A percentile compares a stretch with the other conserved stretches of the same genome.
Evolutionary conservation across 2,888 invertebrate species (phyloP).

Genomic region (Alviniconcha strummeri): DNA sequence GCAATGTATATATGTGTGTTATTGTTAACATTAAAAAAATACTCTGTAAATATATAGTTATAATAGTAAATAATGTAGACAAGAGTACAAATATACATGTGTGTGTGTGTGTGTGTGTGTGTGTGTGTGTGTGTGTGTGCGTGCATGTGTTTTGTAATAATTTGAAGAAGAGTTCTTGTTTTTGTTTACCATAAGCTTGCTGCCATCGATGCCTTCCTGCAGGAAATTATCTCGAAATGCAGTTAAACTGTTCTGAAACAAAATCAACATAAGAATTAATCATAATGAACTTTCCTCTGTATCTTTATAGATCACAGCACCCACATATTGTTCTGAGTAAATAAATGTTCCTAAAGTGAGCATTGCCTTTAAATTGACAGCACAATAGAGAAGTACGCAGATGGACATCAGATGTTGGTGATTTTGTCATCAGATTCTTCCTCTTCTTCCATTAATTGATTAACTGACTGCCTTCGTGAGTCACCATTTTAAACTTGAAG

Average conservation of each 20-base stretch:
- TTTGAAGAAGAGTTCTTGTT: neutral
- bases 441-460: too few relatives aligned
- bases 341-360: too few relatives aligned
- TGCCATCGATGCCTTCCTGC: conserved; percentile 21
- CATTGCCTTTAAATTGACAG: too few relatives aligned
- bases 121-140: neutral
- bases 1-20: too few relatives aligned
- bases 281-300: too few relatives aligned
- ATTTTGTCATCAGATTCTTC: too few relatives aligned
- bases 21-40: neutral
- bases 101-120: neutral
- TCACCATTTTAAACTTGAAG: too few relatives aligned
- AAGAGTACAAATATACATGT: neutral
- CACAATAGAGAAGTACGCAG: too few relatives aligned
- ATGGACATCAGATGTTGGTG: too few relatives aligned
- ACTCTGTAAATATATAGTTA: neutral
- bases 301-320: too few relatives aligned
- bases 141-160: neutral
- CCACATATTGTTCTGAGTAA: too few relatives aligned
- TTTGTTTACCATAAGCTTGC: conserved; percentile 24
- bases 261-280: neutral
- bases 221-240: conserved; percentile 16
- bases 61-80: neutral
- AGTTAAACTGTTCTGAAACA: conserved; percentile 22
- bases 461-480: too few relatives aligned